Percentiles rank a stretch among this genome's conserved stretches.
phyloP scores from a whole-genome alignment of 2,113 vertebrate genomes.

The Nerophis ophidion region DNA sequence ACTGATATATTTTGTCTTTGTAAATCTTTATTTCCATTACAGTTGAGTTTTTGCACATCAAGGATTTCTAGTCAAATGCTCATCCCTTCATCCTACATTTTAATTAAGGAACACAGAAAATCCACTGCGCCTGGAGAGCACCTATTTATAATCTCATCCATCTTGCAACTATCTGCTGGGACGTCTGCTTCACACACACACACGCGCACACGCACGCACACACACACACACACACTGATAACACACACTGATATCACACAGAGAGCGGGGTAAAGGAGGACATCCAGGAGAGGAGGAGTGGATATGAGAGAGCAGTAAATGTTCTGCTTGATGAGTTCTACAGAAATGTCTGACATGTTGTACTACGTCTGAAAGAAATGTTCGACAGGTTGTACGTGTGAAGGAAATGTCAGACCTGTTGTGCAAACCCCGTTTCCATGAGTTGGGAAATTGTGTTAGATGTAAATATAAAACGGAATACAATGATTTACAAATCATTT shows the following conservation, averaged over 20 bases:
- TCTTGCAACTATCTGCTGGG: conserved; percentile 57
- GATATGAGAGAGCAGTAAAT: conserved; percentile 20
- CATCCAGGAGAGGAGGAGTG: conserved; percentile 49
- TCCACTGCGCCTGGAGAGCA: conserved; percentile 39
- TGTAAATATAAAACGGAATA: too few relatives aligned
- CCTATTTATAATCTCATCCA: conserved; percentile 63
- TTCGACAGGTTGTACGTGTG: too few relatives aligned
- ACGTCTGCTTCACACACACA: conserved; percentile 21
- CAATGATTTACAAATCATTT: too few relatives aligned
- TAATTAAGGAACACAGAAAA: not conserved
- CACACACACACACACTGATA: conserved; percentile 45
- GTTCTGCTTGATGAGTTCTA: conserved; percentile 39
- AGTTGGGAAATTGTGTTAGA: too few relatives aligned
- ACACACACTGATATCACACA: conserved; percentile 11
- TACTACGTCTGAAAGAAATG: not conserved
- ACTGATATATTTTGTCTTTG: too few relatives aligned
- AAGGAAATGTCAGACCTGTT: too few relatives aligned
- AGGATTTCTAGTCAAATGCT: not conserved
- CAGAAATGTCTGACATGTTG: conserved; percentile 35
- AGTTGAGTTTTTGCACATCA: not conserved
- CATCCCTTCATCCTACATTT: not conserved
- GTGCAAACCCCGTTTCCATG: too few relatives aligned
- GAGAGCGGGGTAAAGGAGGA: conserved; percentile 59
- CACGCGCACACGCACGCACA: conserved; percentile 32
- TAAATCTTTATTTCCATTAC: too few relatives aligned